Percentiles rank a stretch among this genome's conserved stretches.
Evolutionary conservation across 2,797 vertebrate species (phyloP).

Genomic region (Scolopax bukidnonensis): DNA sequence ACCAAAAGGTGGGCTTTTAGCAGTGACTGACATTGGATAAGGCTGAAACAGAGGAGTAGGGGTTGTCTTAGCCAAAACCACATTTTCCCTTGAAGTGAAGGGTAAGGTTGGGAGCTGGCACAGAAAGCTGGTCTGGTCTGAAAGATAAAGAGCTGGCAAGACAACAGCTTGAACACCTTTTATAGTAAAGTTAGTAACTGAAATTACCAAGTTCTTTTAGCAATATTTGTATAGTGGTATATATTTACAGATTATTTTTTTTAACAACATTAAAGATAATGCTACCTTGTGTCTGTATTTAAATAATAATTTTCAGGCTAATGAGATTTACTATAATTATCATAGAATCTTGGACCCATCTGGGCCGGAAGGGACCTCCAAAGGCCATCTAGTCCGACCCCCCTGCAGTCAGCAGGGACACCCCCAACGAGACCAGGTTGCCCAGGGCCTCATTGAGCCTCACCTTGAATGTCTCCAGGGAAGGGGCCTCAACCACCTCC

Average conservation of each 20-base stretch:
- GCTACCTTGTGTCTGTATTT: background rate
- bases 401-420: too few species aligned
- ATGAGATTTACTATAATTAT: background rate
- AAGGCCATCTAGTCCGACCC: too few species aligned
- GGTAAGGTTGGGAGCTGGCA: background rate
- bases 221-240: background rate
- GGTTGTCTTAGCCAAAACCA: background rate
- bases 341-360: too few species aligned
- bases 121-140: background rate
- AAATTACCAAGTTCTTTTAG: background rate
- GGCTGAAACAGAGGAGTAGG: background rate
- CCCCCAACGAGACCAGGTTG: too few species aligned
- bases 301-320: background rate
- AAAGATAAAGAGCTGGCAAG: background rate
- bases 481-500: too few species aligned
- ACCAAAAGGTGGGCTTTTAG: background rate
- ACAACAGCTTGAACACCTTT: background rate
- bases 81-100: background rate
- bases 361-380: too few species aligned
- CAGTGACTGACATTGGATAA: background rate
- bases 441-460: too few species aligned
- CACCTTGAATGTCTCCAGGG: too few species aligned
- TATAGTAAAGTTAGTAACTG: background rate
- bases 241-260: background rate
- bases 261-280: background rate